Percentiles rank a stretch among this genome's conserved stretches.
Conservation (phyloP, 2,113 vertebrate genomes). For the Leuciscus idus region DNA sequence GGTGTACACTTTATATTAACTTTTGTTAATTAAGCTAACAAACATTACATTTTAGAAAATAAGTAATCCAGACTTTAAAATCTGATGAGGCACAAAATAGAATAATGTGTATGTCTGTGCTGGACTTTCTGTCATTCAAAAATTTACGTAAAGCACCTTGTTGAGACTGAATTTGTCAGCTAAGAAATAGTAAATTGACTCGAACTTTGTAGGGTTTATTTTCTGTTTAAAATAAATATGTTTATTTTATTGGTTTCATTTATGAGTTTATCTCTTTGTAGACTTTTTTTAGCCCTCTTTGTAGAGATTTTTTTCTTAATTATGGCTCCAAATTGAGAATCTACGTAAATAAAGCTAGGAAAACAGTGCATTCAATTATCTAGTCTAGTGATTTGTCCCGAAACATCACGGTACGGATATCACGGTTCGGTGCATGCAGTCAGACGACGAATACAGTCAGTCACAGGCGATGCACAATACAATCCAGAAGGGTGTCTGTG, state of each 20-base stretch:
- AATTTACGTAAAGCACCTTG: neutral
- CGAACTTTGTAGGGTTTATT: neutral
- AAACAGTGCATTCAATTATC: neutral
- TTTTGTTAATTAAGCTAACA: neutral
- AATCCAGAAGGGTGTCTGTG: no score
- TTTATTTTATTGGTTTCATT: no score
- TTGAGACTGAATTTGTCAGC: neutral
- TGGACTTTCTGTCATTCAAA: no score
- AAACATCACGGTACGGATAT: no score
- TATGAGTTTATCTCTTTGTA: no score
- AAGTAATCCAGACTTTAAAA: neutral
- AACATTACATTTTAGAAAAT: neutral
- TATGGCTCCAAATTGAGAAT: neutral
- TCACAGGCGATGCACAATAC: no score
- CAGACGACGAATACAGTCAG: no score
- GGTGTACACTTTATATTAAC: neutral
- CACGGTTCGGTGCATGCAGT: no score
- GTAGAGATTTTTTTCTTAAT: neutral
- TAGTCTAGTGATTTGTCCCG: no score
- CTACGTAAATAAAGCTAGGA: neutral
- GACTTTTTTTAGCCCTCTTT: neutral
- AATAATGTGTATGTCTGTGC: no score
- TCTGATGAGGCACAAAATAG: no score
- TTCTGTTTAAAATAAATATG: no score
- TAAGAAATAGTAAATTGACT: neutral